Evolutionary conservation across 1,140 invertebrate genomes (phyloP), one percentile per base, ranked within the genome.

Genomic region (Drosophila kepulauana): DNA sequence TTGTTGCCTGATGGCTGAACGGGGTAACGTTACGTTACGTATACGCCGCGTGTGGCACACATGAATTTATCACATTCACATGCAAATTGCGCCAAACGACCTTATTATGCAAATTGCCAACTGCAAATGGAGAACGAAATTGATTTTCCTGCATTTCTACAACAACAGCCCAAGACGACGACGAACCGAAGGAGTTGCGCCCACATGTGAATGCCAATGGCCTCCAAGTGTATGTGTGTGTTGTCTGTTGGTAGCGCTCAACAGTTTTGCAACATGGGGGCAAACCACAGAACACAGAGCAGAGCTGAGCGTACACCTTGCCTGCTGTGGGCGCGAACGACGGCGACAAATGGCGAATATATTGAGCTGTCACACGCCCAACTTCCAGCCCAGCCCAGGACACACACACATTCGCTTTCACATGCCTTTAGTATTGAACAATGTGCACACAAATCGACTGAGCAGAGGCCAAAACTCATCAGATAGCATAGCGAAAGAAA

Each of bases 51-150:
- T 75, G 56, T 20, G 45, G 13, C 75, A 49, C 48, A 3, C 78
- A 70, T 91, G 84, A 92, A 92, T 92, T 92, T 92, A 92, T 92
- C 82, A 91, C 91, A 92, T 92, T 91, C 91, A 90, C 91, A 92
- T 92, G 91, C 91, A 92, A 92, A 92, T 92, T 92, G 91, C 74
- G 87, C 91, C 81, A 92, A 92, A 92, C 91, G 91, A 91, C 91
- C 91, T 92, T 92, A 92, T 92, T 92, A 92, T 92, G 91, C 91
- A 92, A 92, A 92, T 92, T 92, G 91, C 91, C 84, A 92, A 91
- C 91, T 91, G 91, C 91, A 92, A 92, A 92, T 92, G 91, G 87
- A 82, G 91, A 92, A 92, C 88, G 78, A 92, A 92, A 92, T 92
- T 92, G 91, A 92, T 92, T 92, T 92, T 92, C 85, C 82, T 90